phyloP scores from a whole-genome alignment of 2,797 vertebrate species.

The Eupleurogrammus muticus region DNA sequence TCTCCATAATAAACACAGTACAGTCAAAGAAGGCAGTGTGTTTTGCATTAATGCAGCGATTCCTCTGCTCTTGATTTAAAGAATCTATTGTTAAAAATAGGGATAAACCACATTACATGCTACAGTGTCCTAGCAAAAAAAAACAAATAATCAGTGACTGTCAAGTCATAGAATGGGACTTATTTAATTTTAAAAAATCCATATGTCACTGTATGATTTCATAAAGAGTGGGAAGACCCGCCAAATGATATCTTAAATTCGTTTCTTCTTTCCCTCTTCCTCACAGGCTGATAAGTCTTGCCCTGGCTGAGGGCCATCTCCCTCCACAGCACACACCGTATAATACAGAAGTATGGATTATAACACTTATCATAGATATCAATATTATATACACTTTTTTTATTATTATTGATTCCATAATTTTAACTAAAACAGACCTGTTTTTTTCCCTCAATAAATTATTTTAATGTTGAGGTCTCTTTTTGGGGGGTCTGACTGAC shows the following conservation, averaged over 20 bases:
- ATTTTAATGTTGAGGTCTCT: not conserved
- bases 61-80: not conserved
- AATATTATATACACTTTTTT: no score
- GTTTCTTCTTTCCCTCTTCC: slow-evolving; percentile 36
- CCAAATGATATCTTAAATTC: slow-evolving; percentile 45
- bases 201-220: not conserved
- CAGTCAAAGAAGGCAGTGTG: not conserved
- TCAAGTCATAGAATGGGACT: not conserved
- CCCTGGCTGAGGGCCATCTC: slow-evolving; percentile 49
- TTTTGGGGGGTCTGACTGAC: not conserved
- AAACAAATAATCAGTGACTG: not conserved
- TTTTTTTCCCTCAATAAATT: not conserved
- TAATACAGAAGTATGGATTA: not conserved
- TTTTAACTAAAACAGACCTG: not conserved
- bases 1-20: not conserved
- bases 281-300: slow-evolving; percentile 48
- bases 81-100: not conserved
- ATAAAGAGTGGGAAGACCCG: slow-evolving; percentile 9
- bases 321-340: slow-evolving; percentile 1
- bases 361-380: no score
- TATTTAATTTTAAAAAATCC: not conserved
- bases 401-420: no score
- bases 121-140: not conserved
- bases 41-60: not conserved
- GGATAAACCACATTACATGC: not conserved